phyloP scores from a whole-genome alignment of 1,140 invertebrate species.

The Heterodera schachtii region DNA sequence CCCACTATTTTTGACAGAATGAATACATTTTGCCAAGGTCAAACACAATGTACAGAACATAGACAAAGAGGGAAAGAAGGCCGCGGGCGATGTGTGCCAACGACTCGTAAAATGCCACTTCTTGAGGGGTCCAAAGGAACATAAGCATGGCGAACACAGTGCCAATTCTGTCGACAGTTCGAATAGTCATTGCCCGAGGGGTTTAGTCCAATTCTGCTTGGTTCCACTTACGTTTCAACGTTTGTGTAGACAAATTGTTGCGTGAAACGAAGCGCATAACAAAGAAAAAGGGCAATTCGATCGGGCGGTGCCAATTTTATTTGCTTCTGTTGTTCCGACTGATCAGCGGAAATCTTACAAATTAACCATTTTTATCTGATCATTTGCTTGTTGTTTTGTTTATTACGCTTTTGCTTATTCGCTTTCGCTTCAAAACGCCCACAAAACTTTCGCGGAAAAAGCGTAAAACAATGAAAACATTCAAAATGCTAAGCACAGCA shows the following conservation, averaged over 20 bases:
- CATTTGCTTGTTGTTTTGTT: neutral
- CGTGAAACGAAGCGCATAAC: slow-evolving; percentile 37
- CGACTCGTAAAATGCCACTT: slow-evolving; percentile 25
- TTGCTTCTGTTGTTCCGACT: neutral
- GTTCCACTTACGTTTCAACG: slow-evolving; percentile 35
- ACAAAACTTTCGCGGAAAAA: slow-evolving; percentile 24
- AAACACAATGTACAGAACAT: slow-evolving; percentile 25
- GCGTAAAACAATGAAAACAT: neutral
- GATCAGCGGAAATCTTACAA: slow-evolving; percentile 1
- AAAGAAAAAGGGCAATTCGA: slow-evolving; percentile 27
- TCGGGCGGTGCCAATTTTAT: slow-evolving; percentile 33
- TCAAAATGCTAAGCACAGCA: neutral
- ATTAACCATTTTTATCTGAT: neutral
- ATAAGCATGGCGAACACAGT: slow-evolving; percentile 24
- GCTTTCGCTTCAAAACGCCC: slow-evolving; percentile 24
- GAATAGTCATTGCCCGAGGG: neutral
- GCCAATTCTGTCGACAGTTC: neutral
- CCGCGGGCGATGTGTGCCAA: slow-evolving; percentile 23
- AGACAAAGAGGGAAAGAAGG: slow-evolving; percentile 24
- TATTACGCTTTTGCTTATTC: neutral
- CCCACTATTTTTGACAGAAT: neutral
- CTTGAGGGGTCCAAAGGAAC: slow-evolving; percentile 19
- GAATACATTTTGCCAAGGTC: slow-evolving; percentile 26
- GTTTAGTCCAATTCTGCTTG: neutral
- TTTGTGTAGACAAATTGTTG: slow-evolving; percentile 41